phyloP scores from a whole-genome alignment of 2,888 invertebrate species.

The Rhagium mordax region DNA sequence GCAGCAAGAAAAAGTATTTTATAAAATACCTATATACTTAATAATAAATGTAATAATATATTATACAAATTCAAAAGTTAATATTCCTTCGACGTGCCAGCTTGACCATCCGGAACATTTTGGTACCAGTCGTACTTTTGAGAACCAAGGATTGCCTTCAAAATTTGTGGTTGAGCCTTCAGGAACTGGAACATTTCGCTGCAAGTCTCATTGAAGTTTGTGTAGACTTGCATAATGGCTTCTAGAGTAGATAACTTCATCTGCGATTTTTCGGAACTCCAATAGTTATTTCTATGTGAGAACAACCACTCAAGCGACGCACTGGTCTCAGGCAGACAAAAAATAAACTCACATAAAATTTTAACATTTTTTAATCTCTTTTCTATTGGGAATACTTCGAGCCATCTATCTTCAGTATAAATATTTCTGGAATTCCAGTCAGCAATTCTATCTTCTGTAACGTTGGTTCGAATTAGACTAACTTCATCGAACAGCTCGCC shows the following conservation, averaged over 20 bases:
- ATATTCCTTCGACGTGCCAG: no score
- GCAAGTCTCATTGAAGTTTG: not conserved
- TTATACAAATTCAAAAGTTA: no score
- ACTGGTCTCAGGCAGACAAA: not conserved
- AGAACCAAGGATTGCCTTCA: not conserved
- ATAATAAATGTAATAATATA: not conserved
- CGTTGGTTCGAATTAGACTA: not conserved
- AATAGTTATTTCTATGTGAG: not conserved
- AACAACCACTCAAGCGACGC: constrained; percentile 2
- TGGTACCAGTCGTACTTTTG: no score
- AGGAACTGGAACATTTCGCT: not conserved
- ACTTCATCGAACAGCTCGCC: not conserved
- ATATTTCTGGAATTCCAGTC: not conserved
- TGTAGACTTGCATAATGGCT: constrained; percentile 9
- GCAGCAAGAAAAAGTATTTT: no score
- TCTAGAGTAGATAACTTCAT: not conserved
- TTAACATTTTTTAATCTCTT: not conserved
- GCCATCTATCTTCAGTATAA: not conserved
- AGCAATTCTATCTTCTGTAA: not conserved
- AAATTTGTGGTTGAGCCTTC: not conserved
- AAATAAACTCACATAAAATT: constrained; percentile 11
- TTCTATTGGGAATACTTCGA: not conserved
- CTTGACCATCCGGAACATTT: no score
- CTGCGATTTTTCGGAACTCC: constrained; percentile 10
- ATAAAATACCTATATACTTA: no score